Evolutionary conservation across 2,797 vertebrate species (phyloP).

Genomic region (Pseudochirops cupreus): DNA sequence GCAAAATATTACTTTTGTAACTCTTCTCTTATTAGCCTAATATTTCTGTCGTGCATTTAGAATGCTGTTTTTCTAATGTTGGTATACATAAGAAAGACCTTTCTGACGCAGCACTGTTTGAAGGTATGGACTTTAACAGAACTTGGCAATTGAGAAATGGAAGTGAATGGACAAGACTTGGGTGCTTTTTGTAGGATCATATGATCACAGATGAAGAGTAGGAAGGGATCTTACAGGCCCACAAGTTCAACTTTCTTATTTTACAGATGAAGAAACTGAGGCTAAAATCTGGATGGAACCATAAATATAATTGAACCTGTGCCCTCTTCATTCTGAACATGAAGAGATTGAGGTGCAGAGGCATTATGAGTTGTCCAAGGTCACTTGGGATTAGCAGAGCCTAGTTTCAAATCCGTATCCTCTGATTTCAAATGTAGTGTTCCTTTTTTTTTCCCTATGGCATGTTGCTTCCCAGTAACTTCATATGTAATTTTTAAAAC

Average conservation of each 20-base stretch:
- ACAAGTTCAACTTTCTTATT: too few relatives aligned
- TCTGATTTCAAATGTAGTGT: neutral
- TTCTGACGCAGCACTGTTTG: conserved; percentile 19
- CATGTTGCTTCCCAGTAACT: neutral
- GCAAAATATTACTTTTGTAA: conserved; percentile 57
- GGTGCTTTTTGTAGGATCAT: neutral
- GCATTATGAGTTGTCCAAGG: neutral
- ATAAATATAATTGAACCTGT: neutral
- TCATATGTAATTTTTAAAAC: neutral
- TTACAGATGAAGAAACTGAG: neutral
- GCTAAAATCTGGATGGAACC: neutral
- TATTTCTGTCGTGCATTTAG: conserved; percentile 31
- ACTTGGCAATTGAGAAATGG: conserved; percentile 19
- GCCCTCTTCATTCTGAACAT: neutral
- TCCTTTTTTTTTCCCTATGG: neutral
- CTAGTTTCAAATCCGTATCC: neutral
- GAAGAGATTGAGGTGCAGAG: neutral
- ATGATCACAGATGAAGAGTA: neutral
- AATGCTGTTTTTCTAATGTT: conserved; percentile 28
- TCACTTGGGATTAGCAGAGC: neutral
- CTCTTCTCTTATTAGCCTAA: conserved; percentile 57
- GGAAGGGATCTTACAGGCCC: neutral
- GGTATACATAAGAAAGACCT: conserved; percentile 7
- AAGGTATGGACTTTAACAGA: neutral
- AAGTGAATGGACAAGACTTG: neutral